Conservation (phyloP, 2,113 vertebrate genomes). For the Syrrhaptes paradoxus region DNA sequence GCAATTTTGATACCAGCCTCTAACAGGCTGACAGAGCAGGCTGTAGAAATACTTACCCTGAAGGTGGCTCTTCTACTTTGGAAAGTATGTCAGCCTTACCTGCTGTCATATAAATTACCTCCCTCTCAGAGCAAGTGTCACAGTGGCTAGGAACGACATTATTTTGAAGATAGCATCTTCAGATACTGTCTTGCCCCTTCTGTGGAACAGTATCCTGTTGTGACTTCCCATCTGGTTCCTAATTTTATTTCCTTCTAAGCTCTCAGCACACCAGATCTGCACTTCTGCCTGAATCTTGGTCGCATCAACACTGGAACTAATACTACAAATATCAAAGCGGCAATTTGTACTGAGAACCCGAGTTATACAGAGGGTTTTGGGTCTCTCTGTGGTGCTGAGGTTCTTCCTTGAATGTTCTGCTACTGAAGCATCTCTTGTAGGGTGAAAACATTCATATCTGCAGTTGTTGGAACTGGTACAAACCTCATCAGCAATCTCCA, state of each 20-base stretch:
- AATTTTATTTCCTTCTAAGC: conserved; percentile 6
- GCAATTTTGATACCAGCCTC: conserved; percentile 29
- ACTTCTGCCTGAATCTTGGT: not conserved
- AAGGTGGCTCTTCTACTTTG: not conserved
- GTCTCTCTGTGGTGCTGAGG: not conserved
- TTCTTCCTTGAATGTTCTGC: not conserved
- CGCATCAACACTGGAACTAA: not conserved
- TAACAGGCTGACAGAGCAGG: not conserved
- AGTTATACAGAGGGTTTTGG: not conserved
- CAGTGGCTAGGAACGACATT: not conserved
- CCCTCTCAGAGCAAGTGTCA: not conserved
- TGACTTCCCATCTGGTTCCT: conserved; percentile 23
- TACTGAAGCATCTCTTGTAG: not conserved
- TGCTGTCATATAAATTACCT: not conserved
- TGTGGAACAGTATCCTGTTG: not conserved
- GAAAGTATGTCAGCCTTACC: not conserved
- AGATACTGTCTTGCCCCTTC: not conserved
- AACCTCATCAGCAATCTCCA: not conserved
- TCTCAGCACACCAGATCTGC: not conserved
- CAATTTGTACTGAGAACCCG: not conserved
- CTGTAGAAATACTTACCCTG: not conserved
- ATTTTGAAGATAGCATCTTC: conserved; percentile 6
- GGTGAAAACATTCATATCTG: not conserved
- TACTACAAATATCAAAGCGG: conserved; percentile 1
- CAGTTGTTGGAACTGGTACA: not conserved